phyloP scores from a whole-genome alignment of 2,797 vertebrate species.

The Channa striata region DNA sequence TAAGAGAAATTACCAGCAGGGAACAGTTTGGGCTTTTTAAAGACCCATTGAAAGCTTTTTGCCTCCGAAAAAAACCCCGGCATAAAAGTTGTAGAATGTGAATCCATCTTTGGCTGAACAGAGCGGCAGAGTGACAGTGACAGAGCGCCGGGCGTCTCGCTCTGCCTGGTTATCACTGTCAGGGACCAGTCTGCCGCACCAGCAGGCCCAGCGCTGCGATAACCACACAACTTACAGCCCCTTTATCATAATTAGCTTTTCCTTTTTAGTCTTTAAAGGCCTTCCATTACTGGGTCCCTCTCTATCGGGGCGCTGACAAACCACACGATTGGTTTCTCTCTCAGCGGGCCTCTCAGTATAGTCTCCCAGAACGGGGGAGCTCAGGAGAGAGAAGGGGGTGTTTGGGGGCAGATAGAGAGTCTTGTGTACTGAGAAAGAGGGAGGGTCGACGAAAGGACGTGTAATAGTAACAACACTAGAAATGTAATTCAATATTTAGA shows the following conservation, averaged over 20 bases:
- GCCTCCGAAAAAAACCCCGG: constrained; percentile 32
- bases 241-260: constrained; percentile 91
- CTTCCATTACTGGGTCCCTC: constrained; percentile 85
- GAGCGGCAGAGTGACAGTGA: constrained; percentile 83
- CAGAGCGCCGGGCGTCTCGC: constrained; percentile 77
- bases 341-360: constrained; percentile 64
- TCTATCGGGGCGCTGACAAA: constrained; percentile 79
- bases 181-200: constrained; percentile 82
- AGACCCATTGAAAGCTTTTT: constrained; percentile 42
- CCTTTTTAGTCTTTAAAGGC: constrained; percentile 86
- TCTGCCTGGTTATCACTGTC: constrained; percentile 86
- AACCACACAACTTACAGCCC: constrained; percentile 87
- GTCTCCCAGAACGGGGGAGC: constrained; percentile 47
- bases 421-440: constrained; percentile 44
- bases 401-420: constrained; percentile 48
- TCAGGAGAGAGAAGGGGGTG: constrained; percentile 12
- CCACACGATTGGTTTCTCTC: constrained; percentile 78
- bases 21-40: constrained; percentile 11
- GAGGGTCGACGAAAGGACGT: neutral
- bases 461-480: constrained; percentile 8
- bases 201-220: constrained; percentile 84
- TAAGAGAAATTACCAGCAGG: neutral
- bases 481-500: neutral
- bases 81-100: constrained; percentile 63
- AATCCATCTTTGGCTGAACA: constrained; percentile 72